A percentile compares a stretch with the other conserved stretches of the same genome.
These are phyloP conservation scores for Sternotherus odoratus DNA, from an alignment of 2,797 vertebrate species.

Conservation along the genomic window DNA sequence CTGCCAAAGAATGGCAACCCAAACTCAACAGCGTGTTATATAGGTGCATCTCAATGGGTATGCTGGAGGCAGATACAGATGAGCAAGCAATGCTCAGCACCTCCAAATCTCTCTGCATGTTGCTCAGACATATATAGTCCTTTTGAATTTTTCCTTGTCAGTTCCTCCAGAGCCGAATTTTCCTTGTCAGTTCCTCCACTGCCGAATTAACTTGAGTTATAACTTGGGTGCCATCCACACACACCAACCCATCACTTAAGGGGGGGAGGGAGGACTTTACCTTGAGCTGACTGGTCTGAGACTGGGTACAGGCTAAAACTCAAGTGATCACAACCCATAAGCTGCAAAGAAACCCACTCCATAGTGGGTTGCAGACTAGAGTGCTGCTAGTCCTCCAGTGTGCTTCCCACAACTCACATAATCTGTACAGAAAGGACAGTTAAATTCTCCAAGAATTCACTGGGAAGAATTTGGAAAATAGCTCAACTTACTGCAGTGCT, in stretches of 20 bases:
- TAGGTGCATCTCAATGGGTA: not conserved
- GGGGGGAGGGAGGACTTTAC: no score
- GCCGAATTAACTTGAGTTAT: no score
- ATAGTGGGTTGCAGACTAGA: no score
- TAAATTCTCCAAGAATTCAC: not conserved
- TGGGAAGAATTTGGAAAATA: not conserved
- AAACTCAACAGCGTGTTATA: not conserved
- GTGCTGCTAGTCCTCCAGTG: no score
- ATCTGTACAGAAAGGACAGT: not conserved
- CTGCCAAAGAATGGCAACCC: not conserved
- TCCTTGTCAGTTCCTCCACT: not conserved
- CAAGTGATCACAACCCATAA: no score
- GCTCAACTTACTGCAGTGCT: not conserved
- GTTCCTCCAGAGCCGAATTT: not conserved
- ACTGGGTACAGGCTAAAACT: no score
- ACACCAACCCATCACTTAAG: no score
- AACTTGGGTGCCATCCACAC: no score
- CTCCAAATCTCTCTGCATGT: not conserved
- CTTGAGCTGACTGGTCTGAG: no score
- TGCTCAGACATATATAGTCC: not conserved
- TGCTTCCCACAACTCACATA: not conserved
- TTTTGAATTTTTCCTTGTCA: not conserved
- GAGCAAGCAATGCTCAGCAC: not conserved
- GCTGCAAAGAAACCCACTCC: no score
- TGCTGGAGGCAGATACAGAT: not conserved